phyloP scores from a whole-genome alignment of 1,140 invertebrate species.

The Achatina immaculata region DNA sequence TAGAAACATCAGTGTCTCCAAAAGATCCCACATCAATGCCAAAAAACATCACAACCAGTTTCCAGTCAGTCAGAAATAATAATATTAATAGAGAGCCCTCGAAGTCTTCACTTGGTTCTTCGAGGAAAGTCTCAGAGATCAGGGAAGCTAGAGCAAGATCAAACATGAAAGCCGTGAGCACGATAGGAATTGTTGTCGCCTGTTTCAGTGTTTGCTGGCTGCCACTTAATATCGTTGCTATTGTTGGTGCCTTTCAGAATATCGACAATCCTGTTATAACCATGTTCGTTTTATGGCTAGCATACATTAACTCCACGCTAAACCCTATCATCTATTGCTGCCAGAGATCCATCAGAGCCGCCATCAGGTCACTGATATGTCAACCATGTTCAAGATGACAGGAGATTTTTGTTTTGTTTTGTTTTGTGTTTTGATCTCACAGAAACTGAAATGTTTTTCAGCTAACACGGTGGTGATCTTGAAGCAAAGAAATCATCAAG shows the following conservation, averaged over 20 bases:
- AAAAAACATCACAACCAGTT: background rate
- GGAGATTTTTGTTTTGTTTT: too few species aligned
- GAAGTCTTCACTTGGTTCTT: background rate
- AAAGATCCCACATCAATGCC: background rate
- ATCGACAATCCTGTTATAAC: background rate
- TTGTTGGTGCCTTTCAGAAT: background rate
- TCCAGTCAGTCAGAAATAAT: background rate
- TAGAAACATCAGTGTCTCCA: background rate
- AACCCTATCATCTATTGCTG: constrained; percentile 13
- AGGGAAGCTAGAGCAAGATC: background rate
- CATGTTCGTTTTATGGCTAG: background rate
- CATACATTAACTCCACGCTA: constrained; percentile 1
- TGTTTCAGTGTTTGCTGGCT: constrained; percentile 8
- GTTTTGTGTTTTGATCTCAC: too few species aligned
- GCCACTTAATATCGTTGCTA: background rate
- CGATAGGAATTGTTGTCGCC: background rate
- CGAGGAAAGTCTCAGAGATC: background rate
- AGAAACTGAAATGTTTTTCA: too few species aligned
- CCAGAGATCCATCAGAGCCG: background rate
- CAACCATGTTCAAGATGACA: too few species aligned
- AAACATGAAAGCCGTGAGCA: background rate
- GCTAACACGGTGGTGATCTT: too few species aligned
- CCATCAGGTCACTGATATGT: background rate
- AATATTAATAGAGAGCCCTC: too few species aligned
- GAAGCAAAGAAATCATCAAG: too few species aligned